Percentiles rank a stretch among this genome's conserved stretches.
Conservation (phyloP, 2,888 invertebrate species). For the Xestia ashworthii region DNA sequence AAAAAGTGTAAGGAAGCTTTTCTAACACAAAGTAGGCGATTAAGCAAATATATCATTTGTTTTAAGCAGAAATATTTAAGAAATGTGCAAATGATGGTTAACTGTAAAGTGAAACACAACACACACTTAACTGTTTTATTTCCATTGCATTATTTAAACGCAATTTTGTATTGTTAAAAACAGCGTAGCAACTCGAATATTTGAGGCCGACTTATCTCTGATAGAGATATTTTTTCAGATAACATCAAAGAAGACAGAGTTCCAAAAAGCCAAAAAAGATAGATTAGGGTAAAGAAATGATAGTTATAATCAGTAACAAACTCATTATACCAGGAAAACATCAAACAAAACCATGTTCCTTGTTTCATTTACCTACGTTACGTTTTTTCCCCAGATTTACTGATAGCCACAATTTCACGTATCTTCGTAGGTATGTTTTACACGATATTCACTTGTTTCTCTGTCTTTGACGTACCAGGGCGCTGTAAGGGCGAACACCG, state of each 20-base stretch:
- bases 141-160: background rate
- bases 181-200: background rate
- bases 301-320: background rate
- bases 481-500: constrained; percentile 73
- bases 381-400: constrained; percentile 24
- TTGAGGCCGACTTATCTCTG: background rate
- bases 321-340: background rate
- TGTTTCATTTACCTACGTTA: background rate
- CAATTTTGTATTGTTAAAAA: background rate
- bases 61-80: background rate
- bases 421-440: constrained; percentile 25
- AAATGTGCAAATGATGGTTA: background rate
- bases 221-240: background rate
- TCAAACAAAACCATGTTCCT: constrained; percentile 4
- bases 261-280: constrained; percentile 1
- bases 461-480: constrained; percentile 58
- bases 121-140: background rate
- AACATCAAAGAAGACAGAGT: background rate
- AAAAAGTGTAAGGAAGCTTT: background rate
- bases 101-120: background rate
- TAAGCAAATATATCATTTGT: background rate
- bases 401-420: constrained; percentile 13
- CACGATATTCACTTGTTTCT: constrained; percentile 49
- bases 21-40: background rate
- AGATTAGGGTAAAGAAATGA: background rate